Evolutionary conservation across 2,888 invertebrate species (phyloP).

Genomic region (Gastrophysa polygoni): DNA sequence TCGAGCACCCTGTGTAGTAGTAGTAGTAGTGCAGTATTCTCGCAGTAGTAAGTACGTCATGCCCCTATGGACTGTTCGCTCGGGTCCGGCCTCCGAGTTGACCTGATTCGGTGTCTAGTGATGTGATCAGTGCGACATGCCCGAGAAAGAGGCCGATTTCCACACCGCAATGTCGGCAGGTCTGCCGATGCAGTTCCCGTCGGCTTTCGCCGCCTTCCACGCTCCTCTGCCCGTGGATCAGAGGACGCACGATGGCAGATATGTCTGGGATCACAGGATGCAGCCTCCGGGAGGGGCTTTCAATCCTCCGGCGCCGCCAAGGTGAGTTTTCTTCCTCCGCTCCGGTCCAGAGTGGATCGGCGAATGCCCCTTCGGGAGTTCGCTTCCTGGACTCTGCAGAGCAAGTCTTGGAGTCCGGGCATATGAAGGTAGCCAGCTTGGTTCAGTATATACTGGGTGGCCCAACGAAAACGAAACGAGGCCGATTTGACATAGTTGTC

Average conservation of each 20-base stretch:
- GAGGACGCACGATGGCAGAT: conserved; percentile 58
- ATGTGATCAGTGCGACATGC: conserved; percentile 50
- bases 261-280: conserved; percentile 58
- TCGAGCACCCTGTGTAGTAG: conserved; percentile 26
- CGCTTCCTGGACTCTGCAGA: no score
- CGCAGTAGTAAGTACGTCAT: not conserved
- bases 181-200: conserved; percentile 57
- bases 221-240: conserved; percentile 67
- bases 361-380: not conserved
- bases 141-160: conserved; percentile 57
- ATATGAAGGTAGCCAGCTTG: no score
- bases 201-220: conserved; percentile 64
- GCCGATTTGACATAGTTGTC: no score
- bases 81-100: conserved; percentile 15
- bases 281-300: conserved; percentile 52
- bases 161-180: conserved; percentile 57
- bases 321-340: conserved; percentile 26
- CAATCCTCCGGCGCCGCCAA: conserved; percentile 50
- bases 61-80: not conserved
- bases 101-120: conserved; percentile 29
- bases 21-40: not conserved
- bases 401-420: no score
- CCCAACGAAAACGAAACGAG: no score
- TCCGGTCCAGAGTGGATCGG: no score
- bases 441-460: no score